These are phyloP conservation scores for Willowsia nigromaculata DNA, from an alignment of 2,888 invertebrate genomes.

Conservation along the genomic window DNA sequence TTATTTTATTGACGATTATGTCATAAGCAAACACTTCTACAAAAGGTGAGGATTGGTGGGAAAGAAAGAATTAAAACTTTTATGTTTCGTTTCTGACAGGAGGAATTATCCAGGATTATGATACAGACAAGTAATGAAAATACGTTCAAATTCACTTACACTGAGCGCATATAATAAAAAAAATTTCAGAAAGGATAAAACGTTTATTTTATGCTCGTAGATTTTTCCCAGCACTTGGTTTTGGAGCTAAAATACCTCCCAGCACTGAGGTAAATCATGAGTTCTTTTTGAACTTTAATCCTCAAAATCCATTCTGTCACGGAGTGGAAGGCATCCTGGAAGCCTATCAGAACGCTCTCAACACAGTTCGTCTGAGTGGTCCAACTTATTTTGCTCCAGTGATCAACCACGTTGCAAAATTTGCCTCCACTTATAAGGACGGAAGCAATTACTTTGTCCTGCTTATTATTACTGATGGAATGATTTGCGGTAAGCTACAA, in stretches of 20 bases:
- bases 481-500: constrained; percentile 80
- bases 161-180: no score
- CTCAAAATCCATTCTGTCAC: constrained; percentile 81
- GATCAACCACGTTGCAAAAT: constrained; percentile 82
- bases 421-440: constrained; percentile 81
- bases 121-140: constrained; percentile 77
- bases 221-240: constrained; percentile 71
- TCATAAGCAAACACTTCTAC: no score
- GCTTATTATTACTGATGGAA: constrained; percentile 84
- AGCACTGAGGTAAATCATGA: constrained; percentile 79
- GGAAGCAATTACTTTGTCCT: constrained; percentile 83
- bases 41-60: no score
- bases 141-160: no score
- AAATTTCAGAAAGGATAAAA: no score
- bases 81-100: constrained; percentile 45
- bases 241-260: constrained; percentile 72
- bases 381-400: constrained; percentile 84
- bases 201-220: no score
- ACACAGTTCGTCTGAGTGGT: constrained; percentile 79
- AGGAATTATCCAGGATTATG: constrained; percentile 81
- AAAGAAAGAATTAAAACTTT: no score
- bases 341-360: constrained; percentile 81
- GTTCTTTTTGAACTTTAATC: constrained; percentile 81
- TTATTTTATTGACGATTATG: no score
- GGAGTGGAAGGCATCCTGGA: constrained; percentile 81